These are phyloP conservation scores for Australoheros scitulus DNA, from an alignment of 2,113 vertebrate genomes.

Conservation along the genomic window DNA sequence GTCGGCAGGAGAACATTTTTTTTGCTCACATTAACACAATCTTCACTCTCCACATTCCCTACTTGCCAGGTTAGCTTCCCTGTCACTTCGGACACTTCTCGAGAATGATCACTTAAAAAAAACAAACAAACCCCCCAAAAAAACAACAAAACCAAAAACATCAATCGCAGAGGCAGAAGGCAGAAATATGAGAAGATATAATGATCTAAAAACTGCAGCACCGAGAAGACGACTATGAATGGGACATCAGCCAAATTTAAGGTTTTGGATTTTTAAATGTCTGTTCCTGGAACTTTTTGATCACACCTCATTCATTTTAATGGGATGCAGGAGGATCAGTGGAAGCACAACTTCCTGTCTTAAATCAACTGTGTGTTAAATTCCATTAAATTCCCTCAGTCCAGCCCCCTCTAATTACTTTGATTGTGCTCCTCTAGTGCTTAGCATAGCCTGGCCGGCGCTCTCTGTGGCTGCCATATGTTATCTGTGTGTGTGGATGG, in stretches of 20 bases:
- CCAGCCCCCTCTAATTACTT: conserved; percentile 11
- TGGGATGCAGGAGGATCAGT: too few relatives aligned
- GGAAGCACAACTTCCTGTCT: background rate
- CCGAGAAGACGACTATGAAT: fast-evolving
- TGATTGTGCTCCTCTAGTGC: background rate
- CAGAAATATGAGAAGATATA: background rate
- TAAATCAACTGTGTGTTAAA: background rate
- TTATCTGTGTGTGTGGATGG: conserved; percentile 12
- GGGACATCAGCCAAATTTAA: background rate
- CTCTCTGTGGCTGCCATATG: conserved; percentile 40
- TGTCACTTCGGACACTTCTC: background rate
- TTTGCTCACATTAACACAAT: background rate
- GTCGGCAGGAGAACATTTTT: background rate
- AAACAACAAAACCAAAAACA: background rate
- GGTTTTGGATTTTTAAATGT: background rate
- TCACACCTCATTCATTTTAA: background rate
- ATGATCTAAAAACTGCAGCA: background rate
- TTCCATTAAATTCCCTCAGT: background rate
- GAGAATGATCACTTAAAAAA: background rate
- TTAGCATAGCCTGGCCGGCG: background rate
- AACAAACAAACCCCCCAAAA: background rate
- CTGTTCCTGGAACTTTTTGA: background rate
- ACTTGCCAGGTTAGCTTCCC: too few relatives aligned
- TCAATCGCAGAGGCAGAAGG: background rate
- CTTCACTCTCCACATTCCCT: background rate